Percentiles rank a stretch among this genome's conserved stretches.
phyloP scores from a whole-genome alignment of 2,797 vertebrate species.

The Telmatherina bonti region DNA sequence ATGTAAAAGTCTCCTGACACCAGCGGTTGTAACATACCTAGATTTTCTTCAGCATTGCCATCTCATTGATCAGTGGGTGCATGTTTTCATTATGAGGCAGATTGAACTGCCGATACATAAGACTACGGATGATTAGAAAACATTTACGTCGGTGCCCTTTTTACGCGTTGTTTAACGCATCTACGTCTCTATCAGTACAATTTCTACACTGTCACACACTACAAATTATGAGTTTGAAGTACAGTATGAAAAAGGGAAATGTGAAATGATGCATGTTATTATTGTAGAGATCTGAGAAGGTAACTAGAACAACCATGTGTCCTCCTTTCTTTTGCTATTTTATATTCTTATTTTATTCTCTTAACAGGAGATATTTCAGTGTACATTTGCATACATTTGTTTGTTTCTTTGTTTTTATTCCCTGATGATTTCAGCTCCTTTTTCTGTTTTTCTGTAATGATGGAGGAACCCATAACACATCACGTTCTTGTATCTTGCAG shows the following conservation, averaged over 20 bases:
- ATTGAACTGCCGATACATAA: not conserved
- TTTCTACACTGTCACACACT: not conserved
- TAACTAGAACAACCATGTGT: not conserved
- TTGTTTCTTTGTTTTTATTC: not conserved
- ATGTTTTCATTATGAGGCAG: not conserved
- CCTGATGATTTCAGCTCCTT: not conserved
- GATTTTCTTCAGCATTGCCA: constrained; percentile 28
- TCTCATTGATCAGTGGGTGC: constrained; percentile 33
- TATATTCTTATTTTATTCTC: not conserved
- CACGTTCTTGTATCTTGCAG: constrained; percentile 72
- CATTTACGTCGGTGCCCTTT: not conserved
- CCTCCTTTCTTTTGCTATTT: not conserved
- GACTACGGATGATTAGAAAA: not conserved
- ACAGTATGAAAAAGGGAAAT: not conserved
- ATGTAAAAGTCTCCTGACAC: constrained; percentile 38
- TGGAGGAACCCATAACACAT: not conserved
- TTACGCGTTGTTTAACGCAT: not conserved
- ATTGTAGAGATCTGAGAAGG: not conserved
- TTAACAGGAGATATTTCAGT: not conserved
- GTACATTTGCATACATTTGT: not conserved
- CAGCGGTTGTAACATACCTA: constrained; percentile 23
- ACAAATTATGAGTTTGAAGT: not conserved
- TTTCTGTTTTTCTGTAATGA: not conserved
- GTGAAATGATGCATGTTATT: not conserved
- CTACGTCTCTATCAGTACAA: not conserved